phyloP scores from a whole-genome alignment of 1,140 invertebrate species.

The Lycorma delicatula region DNA sequence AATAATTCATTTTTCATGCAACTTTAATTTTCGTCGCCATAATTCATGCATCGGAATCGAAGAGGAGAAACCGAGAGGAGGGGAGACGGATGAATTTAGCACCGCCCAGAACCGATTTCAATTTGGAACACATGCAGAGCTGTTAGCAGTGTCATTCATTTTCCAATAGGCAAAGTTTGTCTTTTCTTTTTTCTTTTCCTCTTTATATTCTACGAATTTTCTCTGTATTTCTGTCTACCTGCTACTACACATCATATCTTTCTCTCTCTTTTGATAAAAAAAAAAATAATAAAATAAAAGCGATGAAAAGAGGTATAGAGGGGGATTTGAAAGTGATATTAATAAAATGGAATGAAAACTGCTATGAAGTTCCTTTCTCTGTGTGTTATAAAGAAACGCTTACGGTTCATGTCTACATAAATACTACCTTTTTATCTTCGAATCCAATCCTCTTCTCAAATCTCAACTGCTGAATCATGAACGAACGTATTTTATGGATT shows the following conservation, averaged over 20 bases:
- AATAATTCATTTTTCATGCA: constrained; percentile 27
- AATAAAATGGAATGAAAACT: neutral
- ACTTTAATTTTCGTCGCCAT: constrained; percentile 24
- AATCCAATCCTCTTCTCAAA: too few relatives aligned
- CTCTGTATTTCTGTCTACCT: neutral
- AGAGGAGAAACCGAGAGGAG: neutral
- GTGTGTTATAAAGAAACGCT: neutral
- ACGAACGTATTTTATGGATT: too few relatives aligned
- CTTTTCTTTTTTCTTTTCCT: neutral
- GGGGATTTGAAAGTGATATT: constrained; percentile 2
- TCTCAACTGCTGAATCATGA: too few relatives aligned
- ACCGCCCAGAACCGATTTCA: neutral
- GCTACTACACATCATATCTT: neutral
- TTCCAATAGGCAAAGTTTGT: constrained; percentile 12
- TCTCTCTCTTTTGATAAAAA: neutral
- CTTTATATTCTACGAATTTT: too few relatives aligned
- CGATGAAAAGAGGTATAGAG: neutral
- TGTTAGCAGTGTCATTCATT: constrained; percentile 16
- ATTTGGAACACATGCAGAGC: constrained; percentile 16
- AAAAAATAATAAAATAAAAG: neutral
- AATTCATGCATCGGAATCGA: constrained; percentile 21
- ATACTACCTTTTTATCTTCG: too few relatives aligned
- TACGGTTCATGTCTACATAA: neutral
- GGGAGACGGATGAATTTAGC: neutral
- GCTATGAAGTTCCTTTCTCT: neutral